Conservation (phyloP, 2,797 vertebrate genomes). For the Sebastes matsubarae region DNA sequence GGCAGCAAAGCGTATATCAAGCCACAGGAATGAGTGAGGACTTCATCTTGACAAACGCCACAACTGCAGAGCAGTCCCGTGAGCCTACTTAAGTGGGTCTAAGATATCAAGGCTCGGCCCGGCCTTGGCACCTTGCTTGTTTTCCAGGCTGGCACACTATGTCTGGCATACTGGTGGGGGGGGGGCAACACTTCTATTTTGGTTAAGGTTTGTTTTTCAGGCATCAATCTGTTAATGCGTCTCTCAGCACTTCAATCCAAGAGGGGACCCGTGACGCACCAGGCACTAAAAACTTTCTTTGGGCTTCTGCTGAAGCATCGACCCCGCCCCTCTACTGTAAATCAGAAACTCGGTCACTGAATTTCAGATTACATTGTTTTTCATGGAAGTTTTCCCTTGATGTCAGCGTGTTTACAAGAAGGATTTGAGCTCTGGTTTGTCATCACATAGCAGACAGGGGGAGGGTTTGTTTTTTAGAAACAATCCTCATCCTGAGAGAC, state of each 20-base stretch:
- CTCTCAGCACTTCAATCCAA: conserved; percentile 54
- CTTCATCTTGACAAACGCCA: conserved; percentile 20
- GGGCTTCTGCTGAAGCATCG: conserved; percentile 42
- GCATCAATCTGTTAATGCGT: conserved; percentile 67
- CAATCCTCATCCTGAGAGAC: conserved; percentile 19
- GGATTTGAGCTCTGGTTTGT: conserved; percentile 15
- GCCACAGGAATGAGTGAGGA: conserved; percentile 32
- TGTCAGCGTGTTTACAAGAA: neutral
- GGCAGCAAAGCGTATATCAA: conserved; percentile 6
- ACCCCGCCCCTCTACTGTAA: conserved; percentile 8
- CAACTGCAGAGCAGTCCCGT: conserved; percentile 36
- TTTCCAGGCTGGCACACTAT: conserved; percentile 49
- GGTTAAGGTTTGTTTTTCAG: conserved; percentile 79
- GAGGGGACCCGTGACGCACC: conserved; percentile 42
- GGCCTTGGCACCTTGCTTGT: conserved; percentile 55
- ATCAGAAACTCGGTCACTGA: conserved; percentile 28
- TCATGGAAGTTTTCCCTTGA: neutral
- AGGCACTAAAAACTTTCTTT: conserved; percentile 53
- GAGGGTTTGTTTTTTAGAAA: conserved; percentile 16
- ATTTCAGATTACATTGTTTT: conserved; percentile 9
- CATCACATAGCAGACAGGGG: neutral
- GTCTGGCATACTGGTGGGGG: conserved; percentile 50
- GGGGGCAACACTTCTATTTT: conserved; percentile 78
- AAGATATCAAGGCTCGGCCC: conserved; percentile 58
- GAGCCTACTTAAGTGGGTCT: conserved; percentile 49